phyloP scores from a whole-genome alignment of 2,797 vertebrate genomes.

The Thamnophis elegans region DNA sequence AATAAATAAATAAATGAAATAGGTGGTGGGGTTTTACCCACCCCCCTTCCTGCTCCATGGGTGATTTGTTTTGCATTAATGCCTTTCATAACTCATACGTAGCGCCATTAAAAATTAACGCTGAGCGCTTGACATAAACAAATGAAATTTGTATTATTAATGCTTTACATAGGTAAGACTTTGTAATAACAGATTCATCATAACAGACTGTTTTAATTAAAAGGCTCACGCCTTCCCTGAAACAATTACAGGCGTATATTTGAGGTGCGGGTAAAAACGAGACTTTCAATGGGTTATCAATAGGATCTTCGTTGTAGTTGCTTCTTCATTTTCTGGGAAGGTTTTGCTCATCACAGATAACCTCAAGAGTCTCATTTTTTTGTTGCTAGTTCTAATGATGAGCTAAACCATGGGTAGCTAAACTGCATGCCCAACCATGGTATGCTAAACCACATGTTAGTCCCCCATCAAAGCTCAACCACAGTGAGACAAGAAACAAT shows the following conservation, averaged over 20 bases:
- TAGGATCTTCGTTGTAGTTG: neutral
- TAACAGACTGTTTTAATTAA: constrained; percentile 80
- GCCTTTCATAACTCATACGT: constrained; percentile 80
- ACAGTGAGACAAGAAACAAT: no score
- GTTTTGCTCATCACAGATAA: neutral
- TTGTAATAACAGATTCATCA: constrained; percentile 81
- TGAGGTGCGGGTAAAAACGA: constrained; percentile 54
- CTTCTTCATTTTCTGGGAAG: constrained; percentile 22
- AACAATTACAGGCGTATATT: constrained; percentile 67
- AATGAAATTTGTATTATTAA: constrained; percentile 85
- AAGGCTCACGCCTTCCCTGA: constrained; percentile 74
- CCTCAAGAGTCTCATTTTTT: neutral
- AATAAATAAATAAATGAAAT: constrained; percentile 66
- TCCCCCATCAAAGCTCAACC: neutral
- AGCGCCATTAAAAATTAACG: constrained; percentile 81
- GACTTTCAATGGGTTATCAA: constrained; percentile 38
- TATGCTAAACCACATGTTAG: neutral
- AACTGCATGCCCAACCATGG: neutral
- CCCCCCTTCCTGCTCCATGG: constrained; percentile 66
- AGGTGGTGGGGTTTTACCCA: constrained; percentile 48
- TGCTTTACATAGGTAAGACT: constrained; percentile 83
- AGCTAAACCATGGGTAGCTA: neutral
- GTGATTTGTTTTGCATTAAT: constrained; percentile 83
- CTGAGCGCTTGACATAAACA: constrained; percentile 78
- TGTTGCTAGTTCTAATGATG: neutral